phyloP scores from a whole-genome alignment of 2,113 vertebrate species.

The Pontoporia blainvillei region DNA sequence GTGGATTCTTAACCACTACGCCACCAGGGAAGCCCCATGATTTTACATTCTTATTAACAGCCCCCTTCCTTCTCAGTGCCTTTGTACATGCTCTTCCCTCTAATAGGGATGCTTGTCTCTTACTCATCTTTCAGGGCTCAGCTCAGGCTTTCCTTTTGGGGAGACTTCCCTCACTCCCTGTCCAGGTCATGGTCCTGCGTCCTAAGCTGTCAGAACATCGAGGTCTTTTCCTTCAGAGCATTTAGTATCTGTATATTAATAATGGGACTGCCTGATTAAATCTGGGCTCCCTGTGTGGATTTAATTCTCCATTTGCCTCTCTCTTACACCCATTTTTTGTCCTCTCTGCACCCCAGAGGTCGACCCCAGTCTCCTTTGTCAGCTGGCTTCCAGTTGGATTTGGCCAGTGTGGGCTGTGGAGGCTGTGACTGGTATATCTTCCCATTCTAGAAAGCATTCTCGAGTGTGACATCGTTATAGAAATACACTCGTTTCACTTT shows the following conservation, averaged over 20 bases:
- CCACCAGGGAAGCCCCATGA: background rate
- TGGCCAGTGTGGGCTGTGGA: background rate
- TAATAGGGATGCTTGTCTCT: background rate
- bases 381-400: background rate
- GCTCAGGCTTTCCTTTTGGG: background rate
- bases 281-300: background rate
- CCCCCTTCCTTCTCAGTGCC: background rate
- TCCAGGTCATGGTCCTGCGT: background rate
- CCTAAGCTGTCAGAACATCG: background rate
- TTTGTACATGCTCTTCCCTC: background rate
- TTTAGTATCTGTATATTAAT: background rate
- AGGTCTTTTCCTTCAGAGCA: background rate
- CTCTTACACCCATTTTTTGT: background rate
- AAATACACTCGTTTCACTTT: background rate
- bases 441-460: background rate
- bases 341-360: background rate
- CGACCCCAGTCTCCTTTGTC: background rate
- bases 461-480: background rate
- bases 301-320: background rate
- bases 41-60: background rate
- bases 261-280: background rate
- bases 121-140: background rate
- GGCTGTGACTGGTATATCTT: background rate
- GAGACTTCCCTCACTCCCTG: background rate
- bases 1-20: no score